Conservation (phyloP, 2,888 invertebrate species). For the Stenoptilia bipunctidactyla region DNA sequence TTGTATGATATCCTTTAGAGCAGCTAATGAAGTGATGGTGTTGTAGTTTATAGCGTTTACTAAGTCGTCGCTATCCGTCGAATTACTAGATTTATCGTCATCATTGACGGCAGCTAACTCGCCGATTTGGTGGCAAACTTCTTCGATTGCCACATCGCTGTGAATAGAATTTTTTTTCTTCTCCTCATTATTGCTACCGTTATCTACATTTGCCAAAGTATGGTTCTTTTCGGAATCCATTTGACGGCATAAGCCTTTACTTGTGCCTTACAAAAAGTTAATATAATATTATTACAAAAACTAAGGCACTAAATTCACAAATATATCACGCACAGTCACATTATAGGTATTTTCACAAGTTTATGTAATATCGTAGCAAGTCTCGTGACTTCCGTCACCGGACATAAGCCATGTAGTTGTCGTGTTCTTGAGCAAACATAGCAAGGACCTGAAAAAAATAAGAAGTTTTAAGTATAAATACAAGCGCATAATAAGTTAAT, state of each 20-base stretch:
- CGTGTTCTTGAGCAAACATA: constrained; percentile 14
- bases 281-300: constrained; percentile 15
- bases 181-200: constrained; percentile 48
- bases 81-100: constrained; percentile 45
- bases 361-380: constrained; percentile 31
- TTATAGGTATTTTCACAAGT: constrained; percentile 26
- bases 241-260: constrained; percentile 41
- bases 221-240: constrained; percentile 50
- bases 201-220: constrained; percentile 35
- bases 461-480: too few relatives aligned
- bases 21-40: constrained; percentile 77
- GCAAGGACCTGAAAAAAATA: background rate
- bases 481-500: too few relatives aligned
- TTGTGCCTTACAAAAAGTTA: constrained; percentile 19
- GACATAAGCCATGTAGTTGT: constrained; percentile 30
- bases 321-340: constrained; percentile 48
- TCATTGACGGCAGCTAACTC: constrained; percentile 26
- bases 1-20: constrained; percentile 77
- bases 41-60: constrained; percentile 78
- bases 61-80: constrained; percentile 75
- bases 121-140: constrained; percentile 29
- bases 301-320: constrained; percentile 28
- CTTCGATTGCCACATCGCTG: constrained; percentile 24
- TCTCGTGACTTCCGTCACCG: constrained; percentile 39
- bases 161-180: constrained; percentile 42